Evolutionary conservation across 2,797 vertebrate species (phyloP).

Genomic region (Sebastes flavidus): DNA sequence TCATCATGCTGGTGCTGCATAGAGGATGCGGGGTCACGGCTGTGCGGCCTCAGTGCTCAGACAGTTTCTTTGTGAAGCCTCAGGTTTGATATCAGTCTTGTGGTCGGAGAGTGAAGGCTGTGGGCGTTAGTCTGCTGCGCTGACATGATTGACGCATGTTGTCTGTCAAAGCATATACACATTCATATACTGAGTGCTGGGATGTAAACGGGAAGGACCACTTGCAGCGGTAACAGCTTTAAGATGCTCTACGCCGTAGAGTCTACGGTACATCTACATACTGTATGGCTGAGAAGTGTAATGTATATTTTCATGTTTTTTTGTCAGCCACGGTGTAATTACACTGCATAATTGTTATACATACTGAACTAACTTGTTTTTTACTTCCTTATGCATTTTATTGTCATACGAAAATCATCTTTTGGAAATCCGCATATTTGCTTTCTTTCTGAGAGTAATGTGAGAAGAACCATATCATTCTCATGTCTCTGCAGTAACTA

Average conservation of each 20-base stretch:
- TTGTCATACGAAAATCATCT: neutral
- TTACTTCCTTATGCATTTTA: neutral
- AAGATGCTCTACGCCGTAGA: neutral
- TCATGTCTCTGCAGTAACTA: neutral
- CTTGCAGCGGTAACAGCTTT: neutral
- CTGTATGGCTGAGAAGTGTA: neutral
- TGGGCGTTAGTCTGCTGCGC: conserved; percentile 23
- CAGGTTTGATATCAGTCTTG: neutral
- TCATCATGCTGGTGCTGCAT: neutral
- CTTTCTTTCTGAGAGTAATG: neutral
- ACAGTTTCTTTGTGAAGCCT: neutral
- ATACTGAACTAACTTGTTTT: neutral
- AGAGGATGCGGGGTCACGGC: conserved; percentile 1
- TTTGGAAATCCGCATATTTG: neutral
- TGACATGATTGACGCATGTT: conserved; percentile 18
- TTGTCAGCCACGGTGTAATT: neutral
- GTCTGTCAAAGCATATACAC: conserved; percentile 13
- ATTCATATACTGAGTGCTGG: neutral
- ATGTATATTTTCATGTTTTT: neutral
- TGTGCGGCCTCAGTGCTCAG: neutral
- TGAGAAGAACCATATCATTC: neutral
- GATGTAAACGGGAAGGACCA: neutral
- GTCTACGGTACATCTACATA: too few relatives aligned
- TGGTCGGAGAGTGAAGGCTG: conserved; percentile 14
- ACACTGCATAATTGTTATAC: neutral